A percentile compares a stretch with the other conserved stretches of the same genome.
Conservation (phyloP, 1,140 invertebrate species). For the Drosophila kohkoa region DNA sequence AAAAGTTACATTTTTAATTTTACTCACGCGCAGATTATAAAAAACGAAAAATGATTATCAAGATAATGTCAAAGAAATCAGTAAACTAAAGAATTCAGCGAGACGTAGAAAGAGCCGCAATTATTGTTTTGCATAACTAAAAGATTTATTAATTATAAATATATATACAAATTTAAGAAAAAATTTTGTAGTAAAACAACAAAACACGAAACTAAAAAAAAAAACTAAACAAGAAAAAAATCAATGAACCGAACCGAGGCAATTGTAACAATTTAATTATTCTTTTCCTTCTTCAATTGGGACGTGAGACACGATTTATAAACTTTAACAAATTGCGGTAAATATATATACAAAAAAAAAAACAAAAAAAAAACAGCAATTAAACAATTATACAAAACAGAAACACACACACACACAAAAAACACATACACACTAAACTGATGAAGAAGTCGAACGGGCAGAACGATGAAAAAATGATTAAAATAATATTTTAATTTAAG, state of each 20-base stretch:
- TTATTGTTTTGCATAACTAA: constrained; percentile 79
- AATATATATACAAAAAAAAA: constrained; percentile 54
- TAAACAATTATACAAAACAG: constrained; percentile 34
- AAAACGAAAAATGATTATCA: constrained; percentile 5
- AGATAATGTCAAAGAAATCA: constrained; percentile 35
- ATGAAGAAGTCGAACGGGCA: constrained; percentile 65
- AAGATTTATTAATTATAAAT: constrained; percentile 77
- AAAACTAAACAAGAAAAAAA: constrained; percentile 48
- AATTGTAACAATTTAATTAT: constrained; percentile 61
- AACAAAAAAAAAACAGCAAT: constrained; percentile 26
- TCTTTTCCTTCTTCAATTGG: constrained; percentile 50
- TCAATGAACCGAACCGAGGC: constrained; percentile 56
- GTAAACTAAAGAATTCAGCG: constrained; percentile 30
- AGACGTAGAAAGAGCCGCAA: constrained; percentile 50
- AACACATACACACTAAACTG: constrained; percentile 59
- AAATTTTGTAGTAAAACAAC: constrained; percentile 62
- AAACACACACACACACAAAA: constrained; percentile 33
- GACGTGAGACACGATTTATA: constrained; percentile 53
- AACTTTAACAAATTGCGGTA: constrained; percentile 54
- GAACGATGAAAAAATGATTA: constrained; percentile 74
- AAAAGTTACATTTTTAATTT: constrained; percentile 48
- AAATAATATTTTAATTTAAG: constrained; percentile 83
- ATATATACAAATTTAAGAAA: constrained; percentile 75
- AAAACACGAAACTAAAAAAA: constrained; percentile 23
- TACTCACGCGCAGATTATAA: constrained; percentile 43